Evolutionary conservation across 2,113 vertebrate species (phyloP).

Genomic region (Centropristis striata): DNA sequence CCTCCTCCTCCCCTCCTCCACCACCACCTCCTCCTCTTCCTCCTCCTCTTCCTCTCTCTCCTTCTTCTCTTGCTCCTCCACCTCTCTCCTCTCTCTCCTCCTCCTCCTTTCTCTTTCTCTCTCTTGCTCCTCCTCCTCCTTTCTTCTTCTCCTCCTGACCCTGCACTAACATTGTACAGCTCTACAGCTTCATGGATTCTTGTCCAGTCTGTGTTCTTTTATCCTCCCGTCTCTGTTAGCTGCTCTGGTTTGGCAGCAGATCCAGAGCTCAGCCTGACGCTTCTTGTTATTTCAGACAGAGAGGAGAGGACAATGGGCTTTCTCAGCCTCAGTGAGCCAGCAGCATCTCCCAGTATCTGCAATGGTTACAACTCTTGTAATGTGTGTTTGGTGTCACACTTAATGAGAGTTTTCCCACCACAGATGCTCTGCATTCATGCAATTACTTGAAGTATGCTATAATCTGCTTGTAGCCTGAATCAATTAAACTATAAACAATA

Average conservation of each 20-base stretch:
- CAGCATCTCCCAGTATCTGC: too few species aligned
- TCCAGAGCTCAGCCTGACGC: slow-evolving; percentile 28
- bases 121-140: too few species aligned
- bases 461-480: too few species aligned
- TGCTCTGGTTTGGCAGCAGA: background rate
- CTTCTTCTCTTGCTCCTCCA: too few species aligned
- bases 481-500: too few species aligned
- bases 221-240: slow-evolving; percentile 27
- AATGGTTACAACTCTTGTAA: slow-evolving; percentile 20
- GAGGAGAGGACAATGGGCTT: slow-evolving; percentile 13
- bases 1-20: too few species aligned
- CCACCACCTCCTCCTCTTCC: too few species aligned
- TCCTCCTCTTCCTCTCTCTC: too few species aligned
- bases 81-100: too few species aligned
- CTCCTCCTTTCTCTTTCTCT: too few species aligned
- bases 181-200: slow-evolving; percentile 27
- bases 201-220: slow-evolving; percentile 53
- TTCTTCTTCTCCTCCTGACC: too few species aligned
- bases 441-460: too few species aligned
- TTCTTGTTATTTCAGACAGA: slow-evolving; percentile 64
- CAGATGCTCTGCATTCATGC: slow-evolving; percentile 4
- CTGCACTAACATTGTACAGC: slow-evolving; percentile 26
- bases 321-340: background rate
- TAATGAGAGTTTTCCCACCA: slow-evolving; percentile 29
- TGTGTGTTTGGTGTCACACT: slow-evolving; percentile 29